Conservation (phyloP, 2,797 vertebrate genomes). For the Onychomys arenicola region DNA sequence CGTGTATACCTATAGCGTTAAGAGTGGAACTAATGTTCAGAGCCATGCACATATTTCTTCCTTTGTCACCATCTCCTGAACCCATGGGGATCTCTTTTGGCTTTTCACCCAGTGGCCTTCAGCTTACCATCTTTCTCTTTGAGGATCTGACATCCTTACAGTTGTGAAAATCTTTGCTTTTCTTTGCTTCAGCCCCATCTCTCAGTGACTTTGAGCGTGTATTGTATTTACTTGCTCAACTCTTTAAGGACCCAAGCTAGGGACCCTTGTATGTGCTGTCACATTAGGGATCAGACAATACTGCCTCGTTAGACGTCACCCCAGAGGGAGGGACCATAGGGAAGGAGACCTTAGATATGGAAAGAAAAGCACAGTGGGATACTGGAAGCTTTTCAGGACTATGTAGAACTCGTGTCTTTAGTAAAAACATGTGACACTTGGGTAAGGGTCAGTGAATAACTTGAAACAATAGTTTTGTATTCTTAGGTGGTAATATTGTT, state of each 20-base stretch:
- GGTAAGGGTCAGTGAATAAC: neutral
- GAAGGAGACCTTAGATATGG: neutral
- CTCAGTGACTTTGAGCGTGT: neutral
- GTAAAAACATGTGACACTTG: neutral
- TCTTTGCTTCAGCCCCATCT: neutral
- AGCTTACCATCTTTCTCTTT: neutral
- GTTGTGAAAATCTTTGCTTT: neutral
- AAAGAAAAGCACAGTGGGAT: neutral
- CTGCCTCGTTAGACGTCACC: neutral
- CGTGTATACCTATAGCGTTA: neutral
- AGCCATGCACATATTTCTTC: neutral
- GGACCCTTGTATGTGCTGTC: neutral
- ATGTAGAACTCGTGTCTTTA: neutral
- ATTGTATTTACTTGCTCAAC: neutral
- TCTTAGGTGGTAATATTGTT: neutral
- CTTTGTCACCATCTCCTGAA: neutral
- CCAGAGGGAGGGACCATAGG: neutral
- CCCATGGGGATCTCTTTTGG: neutral
- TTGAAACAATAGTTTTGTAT: slow-evolving; percentile 33
- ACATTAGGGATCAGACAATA: neutral
- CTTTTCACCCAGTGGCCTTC: neutral
- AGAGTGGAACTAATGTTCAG: neutral
- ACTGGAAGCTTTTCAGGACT: neutral
- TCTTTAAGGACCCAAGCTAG: neutral
- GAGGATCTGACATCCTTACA: too few relatives aligned